Conservation (phyloP, 2,888 invertebrate genomes). For the Orthosia gothica region DNA sequence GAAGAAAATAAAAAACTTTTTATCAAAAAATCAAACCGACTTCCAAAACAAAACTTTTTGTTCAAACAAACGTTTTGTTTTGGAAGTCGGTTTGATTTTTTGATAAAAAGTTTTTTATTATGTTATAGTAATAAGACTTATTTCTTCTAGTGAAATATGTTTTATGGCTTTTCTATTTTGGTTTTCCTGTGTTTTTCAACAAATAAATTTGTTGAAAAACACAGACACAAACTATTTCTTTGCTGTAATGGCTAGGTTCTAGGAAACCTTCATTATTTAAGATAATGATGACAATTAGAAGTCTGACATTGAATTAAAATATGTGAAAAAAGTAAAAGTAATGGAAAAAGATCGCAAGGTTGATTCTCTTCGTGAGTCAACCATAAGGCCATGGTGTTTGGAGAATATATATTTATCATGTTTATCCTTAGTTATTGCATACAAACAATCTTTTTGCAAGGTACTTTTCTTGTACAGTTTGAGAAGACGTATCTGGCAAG, state of each 20-base stretch:
- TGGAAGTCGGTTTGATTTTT: no score
- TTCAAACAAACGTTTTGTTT: no score
- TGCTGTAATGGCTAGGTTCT: slow-evolving; percentile 7
- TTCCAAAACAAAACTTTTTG: no score
- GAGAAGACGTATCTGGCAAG: neutral
- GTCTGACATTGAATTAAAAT: slow-evolving; percentile 42
- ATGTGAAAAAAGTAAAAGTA: slow-evolving; percentile 18
- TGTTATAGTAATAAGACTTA: neutral
- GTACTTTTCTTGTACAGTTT: neutral
- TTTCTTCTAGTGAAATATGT: slow-evolving; percentile 5
- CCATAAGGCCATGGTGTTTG: neutral
- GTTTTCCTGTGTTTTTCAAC: neutral
- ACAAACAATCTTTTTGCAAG: neutral
- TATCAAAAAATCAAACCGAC: no score
- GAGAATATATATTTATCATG: neutral
- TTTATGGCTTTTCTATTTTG: slow-evolving; percentile 16
- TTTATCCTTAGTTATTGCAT: neutral
- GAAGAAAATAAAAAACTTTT: no score
- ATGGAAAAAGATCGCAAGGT: slow-evolving; percentile 18
- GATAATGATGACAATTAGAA: slow-evolving; percentile 50
- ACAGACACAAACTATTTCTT: no score
- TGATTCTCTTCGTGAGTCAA: slow-evolving; percentile 12
- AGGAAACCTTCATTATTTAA: slow-evolving; percentile 22
- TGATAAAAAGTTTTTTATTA: no score
- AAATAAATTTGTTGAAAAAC: neutral